Base-by-base conservation (phyloP, 2,888 invertebrate species). In the Nephrocerus scutellatus region DNA sequence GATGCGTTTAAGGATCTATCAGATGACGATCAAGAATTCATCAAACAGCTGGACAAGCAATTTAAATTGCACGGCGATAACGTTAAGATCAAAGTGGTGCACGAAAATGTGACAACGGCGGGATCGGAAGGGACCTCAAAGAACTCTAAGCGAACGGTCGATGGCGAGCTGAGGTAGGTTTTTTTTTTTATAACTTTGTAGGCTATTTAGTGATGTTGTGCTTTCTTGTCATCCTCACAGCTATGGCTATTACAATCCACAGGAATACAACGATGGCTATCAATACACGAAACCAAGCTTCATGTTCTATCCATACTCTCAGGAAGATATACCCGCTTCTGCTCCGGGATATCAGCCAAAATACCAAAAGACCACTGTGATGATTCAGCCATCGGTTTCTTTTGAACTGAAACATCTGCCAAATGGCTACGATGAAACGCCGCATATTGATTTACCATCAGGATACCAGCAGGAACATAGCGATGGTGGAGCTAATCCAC, bases 261-360 rank as follows among this genome's bases (percentile, higher is more conserved):
- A 47, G 6, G 40, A 40, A 12, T 34, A 43, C 15, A 51, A 59
- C 41, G 51, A 55, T 32, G 59, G 63, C 14, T 67, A 67, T 42
- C 58, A 63, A 12, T 68, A 66, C 41, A 57, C 63, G n/a, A 63
- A 64, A 21, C 70, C 71, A 9, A 78, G 74, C 54, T 80, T 76
- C 51, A 74, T 76, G 71, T 72, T 80, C 43, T 82, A 81, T 55
- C 82, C 81, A 5, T 82, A 82, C 57, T 81, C 81, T 0, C 81
- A 82, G 59, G 71, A 77, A 39, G 77, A 81, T 51, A 76, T 79
- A 43, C 65, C 67, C 15, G 42, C 54, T 7, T 63, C 68, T 6
- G 52, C 51, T 1, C 51, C 57, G 1, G 53, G 50, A 8, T 55
- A 59, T 37, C 46, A 48, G 8, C 52, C 45, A 32, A 51, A 50